Base-by-base conservation (phyloP, 2,797 vertebrate genomes). In the Ptychadena robeensis region DNA sequence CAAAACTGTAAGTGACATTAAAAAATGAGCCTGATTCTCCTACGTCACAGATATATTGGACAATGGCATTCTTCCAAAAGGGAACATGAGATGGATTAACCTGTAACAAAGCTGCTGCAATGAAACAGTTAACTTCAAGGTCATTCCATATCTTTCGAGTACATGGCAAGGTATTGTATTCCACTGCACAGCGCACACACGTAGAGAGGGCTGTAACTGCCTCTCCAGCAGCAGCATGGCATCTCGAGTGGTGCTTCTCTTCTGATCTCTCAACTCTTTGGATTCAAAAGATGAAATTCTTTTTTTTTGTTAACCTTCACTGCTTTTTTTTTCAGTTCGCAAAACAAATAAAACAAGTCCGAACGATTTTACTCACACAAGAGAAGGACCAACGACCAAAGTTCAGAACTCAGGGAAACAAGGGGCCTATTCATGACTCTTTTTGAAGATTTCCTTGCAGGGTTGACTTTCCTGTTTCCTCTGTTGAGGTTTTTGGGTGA, bases 261-360 rank as follows among this genome's bases (percentile, higher is more conserved):
- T 59, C 61, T 30, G 22, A 15, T 57, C 75, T 79, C 71, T 73
- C 70, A 73, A 30, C 38, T 63, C 63, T 75, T 84, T 61, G 63
- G 63, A 70, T 83, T 83, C 76, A 79, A 72, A 80, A 69, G 77
- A 84, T 64, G 61, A 80, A 75, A n/a, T 69, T 22, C 25, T 35
- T 79, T 68, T 79, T 79, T 68, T 78, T 64, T 38, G 73, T 75
- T 28, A 64, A 10, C 35, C 11, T 30, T 75, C 64, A 80, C 70
- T 80, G 53, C 57, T 48, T 10, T 61, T 57, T 72, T 73, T 75
- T 71, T 53, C 32, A 28, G n/a, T n/a, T 75, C 48, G 63, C 66
- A 64, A 80, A 80, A n/a, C 82, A 85, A 85, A 85, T 69, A 85
- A 61, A 78, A 67, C 77, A 85, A 85, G 82, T 85, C 78, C 35